Evolutionary conservation across 2,888 invertebrate species (phyloP).

Genomic region (Ennomos erosarius): DNA sequence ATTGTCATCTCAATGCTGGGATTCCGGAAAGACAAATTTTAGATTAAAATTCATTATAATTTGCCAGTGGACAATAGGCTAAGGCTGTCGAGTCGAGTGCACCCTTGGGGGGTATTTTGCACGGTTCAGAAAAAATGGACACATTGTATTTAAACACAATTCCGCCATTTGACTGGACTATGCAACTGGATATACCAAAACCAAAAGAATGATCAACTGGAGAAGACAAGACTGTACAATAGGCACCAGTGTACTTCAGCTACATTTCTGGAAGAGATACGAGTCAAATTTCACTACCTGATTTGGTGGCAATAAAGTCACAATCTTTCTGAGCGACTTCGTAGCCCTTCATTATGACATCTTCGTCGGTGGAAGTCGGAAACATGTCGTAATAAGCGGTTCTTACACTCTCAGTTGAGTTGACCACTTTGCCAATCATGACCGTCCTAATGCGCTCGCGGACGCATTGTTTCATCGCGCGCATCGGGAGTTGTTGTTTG

Average conservation of each 20-base stretch:
- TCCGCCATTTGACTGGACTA: slow-evolving; percentile 10
- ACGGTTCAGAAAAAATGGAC: slow-evolving; percentile 6
- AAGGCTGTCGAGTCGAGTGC: background rate
- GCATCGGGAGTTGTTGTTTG: slow-evolving; percentile 29
- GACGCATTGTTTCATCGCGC: slow-evolving; percentile 61
- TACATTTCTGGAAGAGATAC: slow-evolving; percentile 6
- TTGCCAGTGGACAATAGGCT: background rate
- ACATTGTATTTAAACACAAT: slow-evolving; percentile 2
- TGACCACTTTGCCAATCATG: slow-evolving; percentile 63
- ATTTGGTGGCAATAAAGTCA: slow-evolving; percentile 6
- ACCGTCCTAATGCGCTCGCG: slow-evolving; percentile 63
- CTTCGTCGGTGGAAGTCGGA: slow-evolving; percentile 56
- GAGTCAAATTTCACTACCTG: slow-evolving; percentile 36
- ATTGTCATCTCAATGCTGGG: too few species aligned
- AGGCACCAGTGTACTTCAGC: slow-evolving; percentile 6
- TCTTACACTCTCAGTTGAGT: slow-evolving; percentile 47
- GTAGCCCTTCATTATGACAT: slow-evolving; percentile 55
- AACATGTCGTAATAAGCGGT: slow-evolving; percentile 54
- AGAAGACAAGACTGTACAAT: slow-evolving; percentile 15
- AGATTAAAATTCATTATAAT: background rate
- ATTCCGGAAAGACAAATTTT: background rate
- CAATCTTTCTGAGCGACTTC: slow-evolving; percentile 2
- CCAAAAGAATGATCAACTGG: background rate
- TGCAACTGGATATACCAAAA: background rate
- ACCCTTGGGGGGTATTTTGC: slow-evolving; percentile 3